These are phyloP conservation scores for Adelosebastes latens DNA, from an alignment of 2,797 vertebrate genomes.

Conservation along the genomic window DNA sequence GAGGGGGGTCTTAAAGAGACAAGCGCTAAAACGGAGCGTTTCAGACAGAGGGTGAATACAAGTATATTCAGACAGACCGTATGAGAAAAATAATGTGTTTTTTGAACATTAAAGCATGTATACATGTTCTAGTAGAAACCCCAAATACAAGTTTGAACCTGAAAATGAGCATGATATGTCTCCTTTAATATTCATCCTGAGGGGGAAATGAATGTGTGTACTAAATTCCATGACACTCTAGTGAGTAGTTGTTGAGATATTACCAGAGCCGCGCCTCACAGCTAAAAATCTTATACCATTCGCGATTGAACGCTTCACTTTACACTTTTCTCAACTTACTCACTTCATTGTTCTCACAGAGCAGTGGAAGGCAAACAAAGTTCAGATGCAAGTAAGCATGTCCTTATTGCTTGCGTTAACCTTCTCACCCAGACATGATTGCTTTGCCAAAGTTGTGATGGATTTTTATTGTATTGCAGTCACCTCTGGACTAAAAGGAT, in stretches of 20 bases:
- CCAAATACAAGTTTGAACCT: neutral
- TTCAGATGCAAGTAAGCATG: slow-evolving; percentile 44
- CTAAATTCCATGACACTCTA: neutral
- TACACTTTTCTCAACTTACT: neutral
- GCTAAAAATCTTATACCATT: neutral
- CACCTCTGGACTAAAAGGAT: slow-evolving; percentile 4
- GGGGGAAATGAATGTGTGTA: neutral
- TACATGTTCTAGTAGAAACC: too few relatives aligned
- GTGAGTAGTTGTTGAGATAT: neutral
- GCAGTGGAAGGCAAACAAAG: slow-evolving; percentile 33
- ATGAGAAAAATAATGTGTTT: too few relatives aligned
- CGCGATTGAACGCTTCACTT: neutral
- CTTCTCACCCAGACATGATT: slow-evolving; percentile 41
- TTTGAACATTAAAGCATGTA: too few relatives aligned
- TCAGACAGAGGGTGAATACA: too few relatives aligned
- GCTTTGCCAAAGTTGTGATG: slow-evolving; percentile 43
- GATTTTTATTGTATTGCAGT: slow-evolving; percentile 43
- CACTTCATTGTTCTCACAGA: neutral
- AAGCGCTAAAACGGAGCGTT: too few relatives aligned
- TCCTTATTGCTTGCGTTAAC: slow-evolving; percentile 41
- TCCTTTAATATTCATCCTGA: neutral
- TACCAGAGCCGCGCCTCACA: neutral
- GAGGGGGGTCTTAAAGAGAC: too few relatives aligned
- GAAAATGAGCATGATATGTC: neutral
- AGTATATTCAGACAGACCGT: too few relatives aligned